Base-by-base conservation (phyloP, 2,113 vertebrate species). In the Lipotes vexillifer region DNA sequence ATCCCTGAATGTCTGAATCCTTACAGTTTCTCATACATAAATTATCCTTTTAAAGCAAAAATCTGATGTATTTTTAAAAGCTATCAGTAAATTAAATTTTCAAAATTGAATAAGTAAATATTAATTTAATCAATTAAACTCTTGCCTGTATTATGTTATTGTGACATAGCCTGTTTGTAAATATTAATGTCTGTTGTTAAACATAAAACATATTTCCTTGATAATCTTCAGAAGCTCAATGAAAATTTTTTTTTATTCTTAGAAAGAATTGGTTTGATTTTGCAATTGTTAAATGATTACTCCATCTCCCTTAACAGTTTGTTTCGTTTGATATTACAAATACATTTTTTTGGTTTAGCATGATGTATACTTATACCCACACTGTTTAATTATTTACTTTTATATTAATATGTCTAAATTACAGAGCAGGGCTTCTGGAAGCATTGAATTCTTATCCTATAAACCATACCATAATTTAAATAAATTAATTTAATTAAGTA, bases 81-180 rank as follows among this genome's bases (percentile, higher is more conserved):
- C 41, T 78, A 92, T 11, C 33, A 90, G 38, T 57, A 95, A 78
- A 80, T 78, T 61, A 93, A 77, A 55, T 68, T 96, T 95, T 92
- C 95, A 25, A 44, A 90, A 84, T 8, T 87, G 25, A 93, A 66
- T 87, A 71, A 41, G 46, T 83, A 93, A 68, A 59, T 55, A 75
- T 63, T 75, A 8, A 75, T 77, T 88, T 93, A 87, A 68, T 77
- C 5, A 91, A 41, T 61, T 82, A 91, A 46, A 89, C 25, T 44
- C 33, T 85, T 92, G 5, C 21, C 52, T 82, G 3, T 78, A 44
- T 55, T 92, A 80, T 3, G 7, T 78, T 75, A 63, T 75, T 93
- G 23, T 69, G 13, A 66, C 31, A 93, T 27, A 90, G 10, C 27
- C 52, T 90, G 8, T 52, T 94, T 74, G 49, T 72, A 93, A 93